phyloP scores from a whole-genome alignment of 2,888 invertebrate genomes.

The Protophormia terraenovae region DNA sequence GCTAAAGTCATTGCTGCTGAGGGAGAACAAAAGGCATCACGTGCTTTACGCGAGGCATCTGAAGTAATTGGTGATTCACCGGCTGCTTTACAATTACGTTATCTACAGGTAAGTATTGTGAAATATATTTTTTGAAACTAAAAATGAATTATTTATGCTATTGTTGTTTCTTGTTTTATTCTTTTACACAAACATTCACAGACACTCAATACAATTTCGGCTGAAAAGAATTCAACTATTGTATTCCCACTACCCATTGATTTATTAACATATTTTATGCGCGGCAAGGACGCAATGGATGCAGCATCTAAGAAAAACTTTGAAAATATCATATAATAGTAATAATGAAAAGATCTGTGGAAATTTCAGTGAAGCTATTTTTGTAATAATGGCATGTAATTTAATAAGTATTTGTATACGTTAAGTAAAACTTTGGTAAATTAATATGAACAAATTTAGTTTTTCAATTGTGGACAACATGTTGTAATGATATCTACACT shows the following conservation, averaged over 20 bases:
- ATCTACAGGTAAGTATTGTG: constrained; percentile 86
- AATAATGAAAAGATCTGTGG: neutral
- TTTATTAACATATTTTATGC: constrained; percentile 88
- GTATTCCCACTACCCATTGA: constrained; percentile 93
- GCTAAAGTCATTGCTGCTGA: constrained; percentile 97
- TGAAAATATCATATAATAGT: constrained; percentile 30
- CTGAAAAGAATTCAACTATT: constrained; percentile 97
- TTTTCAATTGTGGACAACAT: no score
- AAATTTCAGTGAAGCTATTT: neutral
- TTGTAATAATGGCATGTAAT: constrained; percentile 13
- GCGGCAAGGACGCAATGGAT: constrained; percentile 76
- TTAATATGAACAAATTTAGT: neutral
- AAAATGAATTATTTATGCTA: constrained; percentile 36
- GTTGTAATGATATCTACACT: no score
- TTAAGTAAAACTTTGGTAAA: constrained; percentile 29
- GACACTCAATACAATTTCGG: constrained; percentile 96
- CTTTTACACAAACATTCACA: constrained; percentile 80
- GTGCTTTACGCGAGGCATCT: constrained; percentile 95
- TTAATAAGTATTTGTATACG: neutral
- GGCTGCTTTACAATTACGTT: constrained; percentile 95
- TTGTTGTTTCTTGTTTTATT: constrained; percentile 21
- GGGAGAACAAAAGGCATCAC: constrained; percentile 96
- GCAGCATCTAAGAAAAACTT: constrained; percentile 39
- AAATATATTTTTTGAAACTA: neutral
- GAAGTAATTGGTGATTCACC: constrained; percentile 96